These are phyloP conservation scores for Mormoops blainvillei DNA, from an alignment of 2,113 vertebrate genomes.

Conservation along the genomic window DNA sequence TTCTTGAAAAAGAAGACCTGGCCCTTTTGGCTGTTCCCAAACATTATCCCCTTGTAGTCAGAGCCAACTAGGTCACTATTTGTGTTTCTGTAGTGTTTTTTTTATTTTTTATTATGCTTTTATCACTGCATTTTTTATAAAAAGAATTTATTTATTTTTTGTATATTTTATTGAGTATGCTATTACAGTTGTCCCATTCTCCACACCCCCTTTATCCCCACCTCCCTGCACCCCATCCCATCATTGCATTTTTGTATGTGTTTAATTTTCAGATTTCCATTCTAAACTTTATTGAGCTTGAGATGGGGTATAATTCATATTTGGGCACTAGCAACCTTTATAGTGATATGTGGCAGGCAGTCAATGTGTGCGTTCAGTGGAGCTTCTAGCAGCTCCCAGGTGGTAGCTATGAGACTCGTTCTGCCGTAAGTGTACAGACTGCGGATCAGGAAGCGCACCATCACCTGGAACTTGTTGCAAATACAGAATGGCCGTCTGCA, in stretches of 20 bases:
- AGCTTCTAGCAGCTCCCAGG: neutral
- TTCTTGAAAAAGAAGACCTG: neutral
- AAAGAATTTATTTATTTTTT: no score
- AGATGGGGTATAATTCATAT: neutral
- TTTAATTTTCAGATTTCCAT: constrained; percentile 17
- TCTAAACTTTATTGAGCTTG: neutral
- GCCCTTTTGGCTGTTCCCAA: neutral
- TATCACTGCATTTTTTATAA: neutral
- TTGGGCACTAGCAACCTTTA: neutral
- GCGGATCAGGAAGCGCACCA: neutral
- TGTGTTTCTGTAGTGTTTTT: neutral
- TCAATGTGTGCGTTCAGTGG: neutral
- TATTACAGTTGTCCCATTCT: no score
- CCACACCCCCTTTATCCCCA: no score
- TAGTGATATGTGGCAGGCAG: neutral
- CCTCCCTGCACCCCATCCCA: no score
- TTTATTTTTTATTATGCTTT: neutral
- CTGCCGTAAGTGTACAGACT: neutral
- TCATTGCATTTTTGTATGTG: no score
- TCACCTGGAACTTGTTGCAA: neutral
- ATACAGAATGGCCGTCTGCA: neutral
- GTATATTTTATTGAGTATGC: no score
- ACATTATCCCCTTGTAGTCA: neutral
- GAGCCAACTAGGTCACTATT: neutral
- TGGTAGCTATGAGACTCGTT: neutral